Conservation (phyloP, 2,797 vertebrate species). For the Muscicapa striata region DNA sequence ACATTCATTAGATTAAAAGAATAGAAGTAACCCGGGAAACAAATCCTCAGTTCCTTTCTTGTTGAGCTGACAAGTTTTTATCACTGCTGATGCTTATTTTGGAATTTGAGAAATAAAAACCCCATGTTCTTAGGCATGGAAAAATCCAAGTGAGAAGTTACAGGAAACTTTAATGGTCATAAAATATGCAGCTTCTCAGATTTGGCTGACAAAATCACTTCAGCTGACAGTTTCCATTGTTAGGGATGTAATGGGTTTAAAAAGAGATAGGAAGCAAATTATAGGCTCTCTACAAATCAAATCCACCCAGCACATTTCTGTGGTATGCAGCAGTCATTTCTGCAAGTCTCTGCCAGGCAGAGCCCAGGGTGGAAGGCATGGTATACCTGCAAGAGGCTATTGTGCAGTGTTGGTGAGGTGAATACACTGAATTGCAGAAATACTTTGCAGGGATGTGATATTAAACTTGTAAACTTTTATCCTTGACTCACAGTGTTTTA, state of each 20-base stretch:
- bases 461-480: background rate
- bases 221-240: constrained; percentile 43
- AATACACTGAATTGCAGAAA: background rate
- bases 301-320: background rate
- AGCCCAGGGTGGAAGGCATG: background rate
- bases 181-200: constrained; percentile 29
- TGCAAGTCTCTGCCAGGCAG: background rate
- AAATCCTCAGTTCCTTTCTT: background rate
- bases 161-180: constrained; percentile 40
- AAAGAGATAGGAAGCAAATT: constrained; percentile 45
- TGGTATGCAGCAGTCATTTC: background rate
- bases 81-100: constrained; percentile 18
- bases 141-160: constrained; percentile 29
- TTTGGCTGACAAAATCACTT: constrained; percentile 49
- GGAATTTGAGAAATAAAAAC: background rate
- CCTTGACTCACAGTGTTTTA: background rate
- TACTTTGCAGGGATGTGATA: background rate
- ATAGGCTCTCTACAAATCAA: constrained; percentile 38
- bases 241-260: constrained; percentile 22
- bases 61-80: constrained; percentile 10
- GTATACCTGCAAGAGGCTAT: background rate
- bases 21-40: background rate
- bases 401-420: background rate
- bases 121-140: background rate
- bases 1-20: background rate